Conservation (phyloP, 92 coral and sea anemone species). For the Phenganax marumi region DNA sequence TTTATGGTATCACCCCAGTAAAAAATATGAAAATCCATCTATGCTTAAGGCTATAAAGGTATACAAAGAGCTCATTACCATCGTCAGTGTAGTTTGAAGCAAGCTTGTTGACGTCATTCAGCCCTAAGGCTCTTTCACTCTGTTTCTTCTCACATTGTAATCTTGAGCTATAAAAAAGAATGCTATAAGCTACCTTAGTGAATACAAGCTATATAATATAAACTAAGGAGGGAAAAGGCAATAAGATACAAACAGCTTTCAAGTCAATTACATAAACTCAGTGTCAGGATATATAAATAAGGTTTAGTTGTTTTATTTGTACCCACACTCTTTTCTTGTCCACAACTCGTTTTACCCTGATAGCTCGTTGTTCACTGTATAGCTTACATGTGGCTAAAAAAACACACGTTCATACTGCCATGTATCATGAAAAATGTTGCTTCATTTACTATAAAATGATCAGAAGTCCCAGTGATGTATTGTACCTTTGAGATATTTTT, state of each 20-base stretch:
- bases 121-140: not conserved
- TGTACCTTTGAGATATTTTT: slow-evolving; percentile 79
- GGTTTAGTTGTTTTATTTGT: not conserved
- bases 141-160: slow-evolving; percentile 78
- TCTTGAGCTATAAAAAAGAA: slow-evolving; percentile 63
- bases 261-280: too few relatives aligned
- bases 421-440: not conserved
- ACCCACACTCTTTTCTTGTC: slow-evolving; percentile 95
- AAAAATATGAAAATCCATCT: too few relatives aligned
- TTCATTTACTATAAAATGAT: not conserved
- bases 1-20: too few relatives aligned
- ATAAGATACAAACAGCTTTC: too few relatives aligned
- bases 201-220: too few relatives aligned
- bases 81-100: not conserved
- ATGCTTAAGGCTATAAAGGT: not conserved
- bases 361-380: slow-evolving; percentile 99
- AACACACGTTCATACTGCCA: not conserved
- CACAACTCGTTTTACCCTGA: slow-evolving; percentile 87
- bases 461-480: not conserved
- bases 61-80: not conserved
- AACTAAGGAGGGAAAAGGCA: too few relatives aligned
- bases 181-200: not conserved
- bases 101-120: not conserved
- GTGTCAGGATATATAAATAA: not conserved
- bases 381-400: slow-evolving; percentile 77